Conservation (phyloP, 1,140 invertebrate genomes). For the Drosophila ambigua region DNA sequence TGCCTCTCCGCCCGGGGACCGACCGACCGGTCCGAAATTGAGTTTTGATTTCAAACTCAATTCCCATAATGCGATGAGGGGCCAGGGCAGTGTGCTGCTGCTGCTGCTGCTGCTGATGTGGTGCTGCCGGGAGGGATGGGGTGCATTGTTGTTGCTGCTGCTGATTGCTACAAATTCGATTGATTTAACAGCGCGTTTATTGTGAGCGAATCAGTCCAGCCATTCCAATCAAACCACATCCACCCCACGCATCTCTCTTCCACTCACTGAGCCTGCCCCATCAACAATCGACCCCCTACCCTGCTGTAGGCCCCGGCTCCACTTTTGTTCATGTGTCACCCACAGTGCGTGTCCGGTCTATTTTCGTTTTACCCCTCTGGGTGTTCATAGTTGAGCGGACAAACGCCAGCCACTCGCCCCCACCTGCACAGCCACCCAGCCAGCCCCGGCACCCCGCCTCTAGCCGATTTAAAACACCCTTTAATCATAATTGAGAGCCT, state of each 20-base stretch:
- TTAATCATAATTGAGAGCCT: too few species aligned
- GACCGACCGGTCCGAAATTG: slow-evolving; percentile 52
- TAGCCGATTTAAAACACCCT: too few species aligned
- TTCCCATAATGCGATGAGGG: slow-evolving; percentile 57
- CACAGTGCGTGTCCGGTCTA: slow-evolving; percentile 6
- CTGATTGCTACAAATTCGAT: slow-evolving; percentile 77
- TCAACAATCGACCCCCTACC: too few species aligned
- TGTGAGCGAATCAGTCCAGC: slow-evolving; percentile 18
- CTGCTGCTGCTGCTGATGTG: too few species aligned
- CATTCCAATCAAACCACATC: slow-evolving; percentile 6
- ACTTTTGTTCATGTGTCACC: background rate
- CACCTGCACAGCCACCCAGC: too few species aligned
- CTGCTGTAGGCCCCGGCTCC: background rate
- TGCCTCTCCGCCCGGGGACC: background rate
- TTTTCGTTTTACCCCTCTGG: background rate
- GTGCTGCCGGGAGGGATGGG: too few species aligned
- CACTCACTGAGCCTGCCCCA: background rate
- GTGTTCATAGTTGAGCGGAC: too few species aligned
- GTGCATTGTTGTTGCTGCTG: slow-evolving; percentile 20
- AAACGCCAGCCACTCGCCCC: too few species aligned
- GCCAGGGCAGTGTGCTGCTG: too few species aligned
- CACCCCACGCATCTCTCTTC: background rate
- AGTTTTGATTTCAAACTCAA: slow-evolving; percentile 79
- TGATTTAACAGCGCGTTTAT: slow-evolving; percentile 69
- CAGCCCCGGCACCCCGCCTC: too few species aligned